Percentiles rank a stretch among this genome's conserved stretches.
phyloP scores from a whole-genome alignment of 2,797 vertebrate species.

The Silurus lanzhouensis region DNA sequence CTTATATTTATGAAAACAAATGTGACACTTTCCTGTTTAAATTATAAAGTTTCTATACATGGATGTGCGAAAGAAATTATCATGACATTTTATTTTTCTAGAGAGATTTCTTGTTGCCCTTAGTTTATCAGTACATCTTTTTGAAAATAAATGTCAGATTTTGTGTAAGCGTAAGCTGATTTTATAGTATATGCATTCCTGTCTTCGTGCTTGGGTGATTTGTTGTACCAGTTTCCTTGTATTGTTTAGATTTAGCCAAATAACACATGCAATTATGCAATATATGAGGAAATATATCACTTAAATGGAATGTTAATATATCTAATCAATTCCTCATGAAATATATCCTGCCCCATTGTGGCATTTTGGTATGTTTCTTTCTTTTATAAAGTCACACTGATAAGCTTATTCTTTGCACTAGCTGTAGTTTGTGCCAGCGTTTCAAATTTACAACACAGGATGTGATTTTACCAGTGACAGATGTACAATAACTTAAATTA shows the following conservation, averaged over 20 bases:
- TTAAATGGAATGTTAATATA: conserved; percentile 64
- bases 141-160: neutral
- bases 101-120: conserved; percentile 22
- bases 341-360: conserved; percentile 53
- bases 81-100: conserved; percentile 16
- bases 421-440: conserved; percentile 37
- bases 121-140: conserved; percentile 3
- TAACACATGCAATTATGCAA: conserved; percentile 64
- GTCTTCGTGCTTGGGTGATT: conserved; percentile 44
- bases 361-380: conserved; percentile 51
- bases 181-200: conserved; percentile 49
- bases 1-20: conserved; percentile 9
- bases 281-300: conserved; percentile 60
- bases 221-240: conserved; percentile 59
- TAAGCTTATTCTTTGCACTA: conserved; percentile 43
- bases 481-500: neutral
- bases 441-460: neutral
- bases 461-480: neutral
- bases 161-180: conserved; percentile 24
- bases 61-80: neutral
- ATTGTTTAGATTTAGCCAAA: conserved; percentile 60
- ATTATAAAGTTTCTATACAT: conserved; percentile 23
- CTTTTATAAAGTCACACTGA: conserved; percentile 62
- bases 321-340: conserved; percentile 64
- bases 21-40: conserved; percentile 19